Conservation (phyloP, 2,113 vertebrate species). For the Megaceryle maxima region DNA sequence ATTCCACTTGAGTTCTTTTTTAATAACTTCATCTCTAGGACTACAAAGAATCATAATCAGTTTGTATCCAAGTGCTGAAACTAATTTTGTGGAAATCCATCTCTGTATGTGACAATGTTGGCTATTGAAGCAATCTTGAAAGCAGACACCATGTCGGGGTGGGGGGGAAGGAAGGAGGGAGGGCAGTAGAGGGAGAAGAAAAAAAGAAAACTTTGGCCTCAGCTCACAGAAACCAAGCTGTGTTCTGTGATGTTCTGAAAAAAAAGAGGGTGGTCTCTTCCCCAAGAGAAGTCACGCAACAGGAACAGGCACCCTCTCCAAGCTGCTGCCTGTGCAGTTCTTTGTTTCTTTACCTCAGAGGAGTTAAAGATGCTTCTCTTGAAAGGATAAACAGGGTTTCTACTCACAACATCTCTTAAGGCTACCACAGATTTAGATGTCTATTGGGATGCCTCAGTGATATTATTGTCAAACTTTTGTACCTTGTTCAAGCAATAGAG, state of each 20-base stretch:
- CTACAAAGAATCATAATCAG: constrained; percentile 35
- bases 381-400: background rate
- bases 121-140: constrained; percentile 48
- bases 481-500: background rate
- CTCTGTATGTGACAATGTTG: background rate
- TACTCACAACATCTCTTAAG: background rate
- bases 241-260: background rate
- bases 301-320: background rate
- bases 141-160: constrained; percentile 19
- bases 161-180: background rate
- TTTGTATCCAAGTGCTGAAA: constrained; percentile 47
- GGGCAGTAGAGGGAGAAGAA: background rate
- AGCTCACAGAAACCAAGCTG: constrained; percentile 46
- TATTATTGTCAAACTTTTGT: background rate
- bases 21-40: constrained; percentile 26
- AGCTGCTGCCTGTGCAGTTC: background rate
- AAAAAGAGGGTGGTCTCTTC: background rate
- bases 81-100: constrained; percentile 34
- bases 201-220: background rate
- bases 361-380: background rate
- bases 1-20: background rate
- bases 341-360: background rate
- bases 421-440: background rate
- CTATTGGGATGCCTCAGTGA: background rate
- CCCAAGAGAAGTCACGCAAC: background rate